Base-by-base conservation (phyloP, 2,797 vertebrate genomes). In the Phataginus tricuspis region DNA sequence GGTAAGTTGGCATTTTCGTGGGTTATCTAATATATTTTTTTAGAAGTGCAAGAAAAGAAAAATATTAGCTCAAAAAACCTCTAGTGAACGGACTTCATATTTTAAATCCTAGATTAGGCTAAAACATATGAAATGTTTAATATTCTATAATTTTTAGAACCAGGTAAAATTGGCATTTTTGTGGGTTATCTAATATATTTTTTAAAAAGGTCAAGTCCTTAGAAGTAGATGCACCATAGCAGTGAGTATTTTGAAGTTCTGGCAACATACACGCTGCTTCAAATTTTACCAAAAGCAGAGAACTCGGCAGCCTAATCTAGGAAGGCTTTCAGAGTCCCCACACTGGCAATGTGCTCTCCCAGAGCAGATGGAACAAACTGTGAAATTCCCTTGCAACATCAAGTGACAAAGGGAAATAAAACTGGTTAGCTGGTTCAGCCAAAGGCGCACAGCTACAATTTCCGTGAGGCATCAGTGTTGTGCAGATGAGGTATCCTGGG, bases 361-460 rank as follows among this genome's bases (percentile, higher is more conserved):
- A 51, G 71, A 87, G 91, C 92, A 64, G 45, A 83, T 23, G 87
- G 59, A 61, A 51, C 64, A 57, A 29, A 93, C 49, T 14, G 0
- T 2, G 37, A 78, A 23, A 51, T 85, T 31, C 66, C 39, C 93
- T 86, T 23, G 80, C 90, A 59, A 86, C 57, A 66, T 49, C 91
- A 78, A 82, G 74, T 86, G 97, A 92, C 59, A 91, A 66, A 88
- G 25, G 18, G 78, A 96, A 96, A 91, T 23, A 74, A 21, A 93
- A 63, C 86, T 75, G 72, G 93, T 66, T 7, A 68, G 82, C 61
- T 77, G 94, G 91, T 88, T 78, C 82, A 75, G 91, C 53, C 84
- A 92, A 55, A 90, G 4, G 51, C 94, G 95, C 59, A 94, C 69
- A 96, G 83, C 78, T 53, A 53, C 61, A 80, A 23, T 96, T 93